Evolutionary conservation across 2,797 vertebrate species (phyloP).

Genomic region (Rhabdophis nuchalis): DNA sequence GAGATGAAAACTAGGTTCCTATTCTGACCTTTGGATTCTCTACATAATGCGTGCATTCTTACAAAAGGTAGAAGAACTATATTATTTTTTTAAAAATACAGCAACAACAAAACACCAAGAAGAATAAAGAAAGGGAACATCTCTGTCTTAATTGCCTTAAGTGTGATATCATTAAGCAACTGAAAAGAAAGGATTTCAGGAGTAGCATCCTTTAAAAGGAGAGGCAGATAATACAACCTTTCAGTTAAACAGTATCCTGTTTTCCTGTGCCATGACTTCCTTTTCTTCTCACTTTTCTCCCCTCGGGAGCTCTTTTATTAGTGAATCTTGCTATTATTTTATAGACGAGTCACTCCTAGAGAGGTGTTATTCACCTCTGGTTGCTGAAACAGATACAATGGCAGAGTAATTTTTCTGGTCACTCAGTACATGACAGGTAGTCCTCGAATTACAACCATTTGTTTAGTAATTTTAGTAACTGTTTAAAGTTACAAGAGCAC

Average conservation of each 20-base stretch:
- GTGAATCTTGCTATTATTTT: conserved; percentile 21
- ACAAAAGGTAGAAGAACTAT: neutral
- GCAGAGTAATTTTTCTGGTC: conserved; percentile 1
- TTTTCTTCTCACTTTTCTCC: conserved; percentile 22
- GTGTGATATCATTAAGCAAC: conserved; percentile 61
- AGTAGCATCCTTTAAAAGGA: conserved; percentile 47
- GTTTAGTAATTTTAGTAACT: neutral
- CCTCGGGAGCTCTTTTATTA: conserved; percentile 12
- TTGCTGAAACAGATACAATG: conserved; percentile 8
- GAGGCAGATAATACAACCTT: conserved; percentile 37
- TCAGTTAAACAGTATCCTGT: conserved; percentile 20
- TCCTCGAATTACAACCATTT: neutral
- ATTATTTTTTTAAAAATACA: conserved; percentile 18
- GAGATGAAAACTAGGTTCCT: conserved; percentile 39
- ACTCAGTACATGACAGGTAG: neutral
- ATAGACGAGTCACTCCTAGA: neutral
- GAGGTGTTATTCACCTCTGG: neutral
- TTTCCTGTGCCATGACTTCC: conserved; percentile 8
- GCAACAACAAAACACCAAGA: conserved; percentile 31
- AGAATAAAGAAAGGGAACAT: conserved; percentile 53
- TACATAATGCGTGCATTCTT: conserved; percentile 50
- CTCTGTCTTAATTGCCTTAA: conserved; percentile 62
- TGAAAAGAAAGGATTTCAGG: conserved; percentile 39
- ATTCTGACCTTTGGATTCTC: conserved; percentile 47
- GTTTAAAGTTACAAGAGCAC: neutral